Evolutionary conservation across 1,140 invertebrate species (phyloP), one percentile per base, ranked within the genome.

Genomic region (Bombus vancouverensis): DNA sequence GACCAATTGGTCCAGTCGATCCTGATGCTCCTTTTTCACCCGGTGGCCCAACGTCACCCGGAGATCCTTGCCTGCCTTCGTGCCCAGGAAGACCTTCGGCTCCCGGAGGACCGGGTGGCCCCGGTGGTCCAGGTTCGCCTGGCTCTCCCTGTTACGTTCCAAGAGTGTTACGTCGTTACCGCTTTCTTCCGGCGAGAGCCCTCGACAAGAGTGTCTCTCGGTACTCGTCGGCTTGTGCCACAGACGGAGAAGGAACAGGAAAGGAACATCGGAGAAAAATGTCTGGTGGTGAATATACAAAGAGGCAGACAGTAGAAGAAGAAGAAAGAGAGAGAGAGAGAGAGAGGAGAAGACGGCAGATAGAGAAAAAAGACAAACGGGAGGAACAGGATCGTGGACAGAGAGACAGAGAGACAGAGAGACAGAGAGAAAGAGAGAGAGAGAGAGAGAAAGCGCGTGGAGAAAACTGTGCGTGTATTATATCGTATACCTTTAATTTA

Each of bases 81-180:
- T 97, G 97, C 47, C 98, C 98, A 18, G 98, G 96, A 57, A 97
- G 94, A 68, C 98, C 98, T 90, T 97, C 96, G 32, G 96, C 94
- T 70, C 98, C 98, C 82, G 96, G 95, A 34, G 97, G 97, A 42
- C 98, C 98, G 25, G 97, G 96, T 68, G 98, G 97, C 74, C 98
- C 98, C 22, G 98, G 97, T 42, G 98, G 98, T 65, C 98, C 98
- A 32, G 98, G 98, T 93, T 98, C 97, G 74, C 98, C 98, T 76
- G 98, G 98, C 94, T 99, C 98, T 70, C 98, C 98, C 98, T 99
- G 92, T 90, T 90, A 90, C 89, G 89, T 90, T 89, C 89, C 89
- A 90, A 90, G 88, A 90, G 89, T 80, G 89, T 90, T 90, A 90
- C 89, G 89, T 90, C 86, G 89, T 88, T 90, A 90, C 88, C 89